A percentile compares a stretch with the other conserved stretches of the same genome.
Evolutionary conservation across 2,113 vertebrate genomes (phyloP).

Genomic region (Campylomormyrus numenius): DNA sequence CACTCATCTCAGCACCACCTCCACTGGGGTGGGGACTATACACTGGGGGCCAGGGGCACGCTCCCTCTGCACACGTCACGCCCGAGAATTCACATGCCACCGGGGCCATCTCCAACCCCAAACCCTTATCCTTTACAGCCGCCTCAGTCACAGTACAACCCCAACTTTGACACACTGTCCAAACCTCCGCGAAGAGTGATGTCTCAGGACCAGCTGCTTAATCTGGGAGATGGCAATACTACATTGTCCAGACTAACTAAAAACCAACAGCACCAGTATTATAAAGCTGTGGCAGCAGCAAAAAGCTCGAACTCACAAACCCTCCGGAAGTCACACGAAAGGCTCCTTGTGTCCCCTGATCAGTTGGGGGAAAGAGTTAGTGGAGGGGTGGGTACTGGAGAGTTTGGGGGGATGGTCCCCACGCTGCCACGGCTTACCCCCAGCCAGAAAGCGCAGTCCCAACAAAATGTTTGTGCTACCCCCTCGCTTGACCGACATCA

Average conservation of each 20-base stretch:
- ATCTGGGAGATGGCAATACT: conserved; percentile 60
- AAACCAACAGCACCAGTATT: conserved; percentile 67
- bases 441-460: conserved; percentile 72
- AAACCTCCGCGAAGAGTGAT: conserved; percentile 67
- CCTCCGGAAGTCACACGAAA: conserved; percentile 59
- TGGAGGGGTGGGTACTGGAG: conserved; percentile 24
- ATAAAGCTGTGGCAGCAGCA: conserved; percentile 59
- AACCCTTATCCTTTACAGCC: conserved; percentile 64
- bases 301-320: conserved; percentile 53
- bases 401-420: conserved; percentile 48
- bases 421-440: conserved; percentile 59
- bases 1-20: conserved; percentile 68
- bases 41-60: conserved; percentile 63
- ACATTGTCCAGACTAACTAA: conserved; percentile 58
- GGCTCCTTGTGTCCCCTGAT: conserved; percentile 55
- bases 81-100: conserved; percentile 55
- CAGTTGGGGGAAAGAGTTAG: conserved; percentile 50
- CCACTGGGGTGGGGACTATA: conserved; percentile 59
- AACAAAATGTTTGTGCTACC: conserved; percentile 72
- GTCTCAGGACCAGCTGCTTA: conserved; percentile 78
- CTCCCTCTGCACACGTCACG: conserved; percentile 69
- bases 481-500: conserved; percentile 73
- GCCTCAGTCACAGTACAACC: conserved; percentile 44
- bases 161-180: conserved; percentile 37
- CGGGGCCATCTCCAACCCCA: conserved; percentile 52